Percentiles rank a stretch among this genome's conserved stretches.
Evolutionary conservation across 2,888 invertebrate species (phyloP).

Genomic region (Synergus umbraculus): DNA sequence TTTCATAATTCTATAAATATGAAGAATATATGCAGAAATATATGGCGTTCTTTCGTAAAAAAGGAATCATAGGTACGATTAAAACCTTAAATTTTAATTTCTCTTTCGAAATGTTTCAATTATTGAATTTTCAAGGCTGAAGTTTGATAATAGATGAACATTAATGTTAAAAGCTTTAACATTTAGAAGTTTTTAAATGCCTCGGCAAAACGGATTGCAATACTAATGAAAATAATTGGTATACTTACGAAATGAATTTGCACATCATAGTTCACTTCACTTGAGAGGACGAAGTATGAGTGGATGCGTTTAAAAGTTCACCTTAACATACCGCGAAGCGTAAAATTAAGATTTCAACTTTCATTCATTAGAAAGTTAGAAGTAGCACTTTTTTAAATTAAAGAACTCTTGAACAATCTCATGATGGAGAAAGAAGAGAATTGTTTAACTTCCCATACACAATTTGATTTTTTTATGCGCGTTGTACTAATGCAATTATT

Average conservation of each 20-base stretch:
- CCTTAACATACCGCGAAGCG: conserved; percentile 15
- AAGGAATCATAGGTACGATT: too few relatives aligned
- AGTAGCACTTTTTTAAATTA: conserved; percentile 6
- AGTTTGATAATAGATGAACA: too few relatives aligned
- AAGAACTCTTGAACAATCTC: conserved; percentile 11
- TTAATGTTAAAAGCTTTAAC: too few relatives aligned
- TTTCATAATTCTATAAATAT: too few relatives aligned
- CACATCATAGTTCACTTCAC: neutral
- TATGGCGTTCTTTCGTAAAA: too few relatives aligned
- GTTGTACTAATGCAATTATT: neutral
- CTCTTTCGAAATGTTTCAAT: too few relatives aligned
- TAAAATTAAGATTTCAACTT: conserved; percentile 30
- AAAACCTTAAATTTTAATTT: too few relatives aligned
- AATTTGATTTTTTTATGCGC: neutral
- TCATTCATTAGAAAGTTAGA: conserved; percentile 38
- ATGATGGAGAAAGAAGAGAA: neutral
- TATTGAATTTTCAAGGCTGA: too few relatives aligned
- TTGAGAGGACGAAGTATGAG: conserved; percentile 10
- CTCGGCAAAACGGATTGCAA: neutral
- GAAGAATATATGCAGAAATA: too few relatives aligned
- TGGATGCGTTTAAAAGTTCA: conserved; percentile 5
- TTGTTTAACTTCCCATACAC: neutral
- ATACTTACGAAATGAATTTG: neutral
- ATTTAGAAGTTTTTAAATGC: too few relatives aligned
- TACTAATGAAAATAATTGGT: neutral